phyloP scores from a whole-genome alignment of 2,888 invertebrate genomes.

The Acanthosoma haemorrhoidale region DNA sequence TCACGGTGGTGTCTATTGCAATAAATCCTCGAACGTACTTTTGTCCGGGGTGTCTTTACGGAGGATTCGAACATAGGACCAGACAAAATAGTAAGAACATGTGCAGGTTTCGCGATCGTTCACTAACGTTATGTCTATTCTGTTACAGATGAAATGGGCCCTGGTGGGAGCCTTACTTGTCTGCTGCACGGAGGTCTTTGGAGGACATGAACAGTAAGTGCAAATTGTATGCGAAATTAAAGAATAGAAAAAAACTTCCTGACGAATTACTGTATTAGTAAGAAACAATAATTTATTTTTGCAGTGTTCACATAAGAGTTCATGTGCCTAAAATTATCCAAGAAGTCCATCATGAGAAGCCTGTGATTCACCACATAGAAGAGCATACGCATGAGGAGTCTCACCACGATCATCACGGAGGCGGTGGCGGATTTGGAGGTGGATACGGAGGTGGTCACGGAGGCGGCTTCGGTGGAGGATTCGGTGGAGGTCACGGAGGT shows the following conservation, averaged over 20 bases:
- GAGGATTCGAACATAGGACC: no score
- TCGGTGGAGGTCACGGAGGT: slow-evolving; percentile 13
- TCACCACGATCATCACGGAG: slow-evolving; percentile 36
- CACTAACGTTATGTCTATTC: neutral
- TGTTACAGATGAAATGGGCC: slow-evolving; percentile 30
- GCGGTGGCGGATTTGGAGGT: slow-evolving; percentile 32
- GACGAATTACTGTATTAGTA: neutral
- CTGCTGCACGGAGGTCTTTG: slow-evolving; percentile 34
- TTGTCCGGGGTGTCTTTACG: no score
- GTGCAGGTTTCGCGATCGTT: no score
- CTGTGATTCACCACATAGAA: slow-evolving; percentile 41
- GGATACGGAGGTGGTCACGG: slow-evolving; percentile 21
- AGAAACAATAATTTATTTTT: slow-evolving; percentile 26
- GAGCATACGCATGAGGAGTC: slow-evolving; percentile 40
- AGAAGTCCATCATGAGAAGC: slow-evolving; percentile 43
- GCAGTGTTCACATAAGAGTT: slow-evolving; percentile 43
- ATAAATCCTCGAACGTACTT: no score
- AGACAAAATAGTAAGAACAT: no score
- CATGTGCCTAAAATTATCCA: slow-evolving; percentile 42
- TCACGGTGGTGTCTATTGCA: no score
- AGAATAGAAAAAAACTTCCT: neutral
- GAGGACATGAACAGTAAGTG: slow-evolving; percentile 40
- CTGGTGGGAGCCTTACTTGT: slow-evolving; percentile 31
- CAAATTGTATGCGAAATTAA: neutral
- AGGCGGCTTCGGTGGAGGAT: slow-evolving; percentile 6